These are phyloP conservation scores for Pygathrix nemaeus DNA, from an alignment of 2,113 vertebrate genomes.

Conservation along the genomic window DNA sequence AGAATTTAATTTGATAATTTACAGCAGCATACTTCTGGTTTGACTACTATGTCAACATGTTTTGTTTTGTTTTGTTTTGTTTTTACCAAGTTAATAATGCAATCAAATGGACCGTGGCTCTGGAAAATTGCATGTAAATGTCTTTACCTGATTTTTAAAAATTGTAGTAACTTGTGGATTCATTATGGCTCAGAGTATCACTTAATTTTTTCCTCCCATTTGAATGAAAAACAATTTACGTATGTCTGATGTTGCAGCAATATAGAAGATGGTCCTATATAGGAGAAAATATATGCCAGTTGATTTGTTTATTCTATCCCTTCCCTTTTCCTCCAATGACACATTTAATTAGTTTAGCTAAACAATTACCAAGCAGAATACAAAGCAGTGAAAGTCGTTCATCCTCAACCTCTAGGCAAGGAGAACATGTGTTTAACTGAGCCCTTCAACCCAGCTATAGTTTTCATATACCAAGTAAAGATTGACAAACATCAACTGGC, in stretches of 20 bases:
- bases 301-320: not conserved
- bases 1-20: constrained; percentile 11
- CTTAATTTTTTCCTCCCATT: not conserved
- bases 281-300: not conserved
- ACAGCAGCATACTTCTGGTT: not conserved
- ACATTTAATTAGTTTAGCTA: not conserved
- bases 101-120: not conserved
- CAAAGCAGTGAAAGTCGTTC: not conserved
- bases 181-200: not conserved
- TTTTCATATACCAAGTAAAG: not conserved
- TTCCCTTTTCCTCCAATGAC: not conserved
- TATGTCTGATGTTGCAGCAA: not conserved
- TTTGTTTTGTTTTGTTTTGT: not conserved
- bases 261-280: not conserved
- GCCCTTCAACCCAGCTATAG: not conserved
- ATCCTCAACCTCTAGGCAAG: not conserved
- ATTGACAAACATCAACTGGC: not conserved
- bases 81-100: not conserved
- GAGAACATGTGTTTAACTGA: not conserved
- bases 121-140: not conserved
- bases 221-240: not conserved
- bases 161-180: not conserved
- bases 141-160: not conserved
- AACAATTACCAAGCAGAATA: not conserved
- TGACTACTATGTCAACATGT: not conserved